These are phyloP conservation scores for Hippocampus zosterae DNA, from an alignment of 2,113 vertebrate genomes.

Conservation along the genomic window DNA sequence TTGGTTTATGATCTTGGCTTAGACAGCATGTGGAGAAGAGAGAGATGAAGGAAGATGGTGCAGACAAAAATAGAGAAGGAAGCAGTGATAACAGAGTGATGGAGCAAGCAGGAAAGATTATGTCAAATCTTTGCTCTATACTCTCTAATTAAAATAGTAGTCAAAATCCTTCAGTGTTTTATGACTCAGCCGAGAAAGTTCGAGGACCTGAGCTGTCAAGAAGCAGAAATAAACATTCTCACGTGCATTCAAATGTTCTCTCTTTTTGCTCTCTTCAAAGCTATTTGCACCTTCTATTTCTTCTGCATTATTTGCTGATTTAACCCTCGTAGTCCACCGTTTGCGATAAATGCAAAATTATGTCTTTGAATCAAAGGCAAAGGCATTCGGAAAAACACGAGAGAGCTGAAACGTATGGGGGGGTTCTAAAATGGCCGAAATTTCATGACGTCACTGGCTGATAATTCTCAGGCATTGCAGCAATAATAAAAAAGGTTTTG, in stretches of 20 bases:
- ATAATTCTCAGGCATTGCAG: no score
- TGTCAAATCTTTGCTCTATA: constrained; percentile 46
- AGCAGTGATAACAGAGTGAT: constrained; percentile 39
- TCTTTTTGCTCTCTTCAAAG: not conserved
- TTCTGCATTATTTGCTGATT: not conserved
- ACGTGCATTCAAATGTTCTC: not conserved
- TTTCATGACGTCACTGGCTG: no score
- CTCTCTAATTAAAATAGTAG: constrained; percentile 53
- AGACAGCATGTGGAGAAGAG: constrained; percentile 33
- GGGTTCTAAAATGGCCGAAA: no score
- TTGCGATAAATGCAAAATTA: no score
- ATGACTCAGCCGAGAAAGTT: constrained; percentile 44
- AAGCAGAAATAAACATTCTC: constrained; percentile 24
- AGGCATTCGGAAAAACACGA: no score
- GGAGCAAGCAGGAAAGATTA: constrained; percentile 34
- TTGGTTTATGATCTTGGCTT: constrained; percentile 65
- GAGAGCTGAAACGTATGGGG: no score
- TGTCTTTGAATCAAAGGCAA: no score
- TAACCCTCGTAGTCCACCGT: no score
- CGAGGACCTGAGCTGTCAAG: constrained; percentile 13
- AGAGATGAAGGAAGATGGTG: constrained; percentile 24
- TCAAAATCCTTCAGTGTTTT: constrained; percentile 52
- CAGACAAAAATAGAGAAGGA: constrained; percentile 44
- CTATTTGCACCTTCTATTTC: constrained; percentile 12
- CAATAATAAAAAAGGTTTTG: no score